These are phyloP conservation scores for Melinopterus prodromus DNA, from an alignment of 2,888 invertebrate genomes.

Conservation along the genomic window DNA sequence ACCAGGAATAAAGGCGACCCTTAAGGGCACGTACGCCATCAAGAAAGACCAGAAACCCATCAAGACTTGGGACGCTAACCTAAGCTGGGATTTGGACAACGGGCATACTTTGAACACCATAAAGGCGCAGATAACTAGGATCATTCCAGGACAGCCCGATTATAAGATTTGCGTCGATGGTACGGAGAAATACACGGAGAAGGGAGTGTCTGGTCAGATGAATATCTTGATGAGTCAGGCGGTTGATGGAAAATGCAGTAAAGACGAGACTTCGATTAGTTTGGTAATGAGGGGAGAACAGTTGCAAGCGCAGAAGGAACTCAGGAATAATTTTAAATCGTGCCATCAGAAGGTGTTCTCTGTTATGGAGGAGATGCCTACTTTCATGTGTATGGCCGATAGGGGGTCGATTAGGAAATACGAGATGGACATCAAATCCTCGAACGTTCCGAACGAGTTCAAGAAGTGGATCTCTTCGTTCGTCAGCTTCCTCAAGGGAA, in stretches of 20 bases:
- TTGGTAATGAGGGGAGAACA: slow-evolving; percentile 52
- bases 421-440: slow-evolving; percentile 49
- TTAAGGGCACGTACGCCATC: slow-evolving; percentile 51
- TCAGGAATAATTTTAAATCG: slow-evolving; percentile 44
- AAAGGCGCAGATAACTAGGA: slow-evolving; percentile 51
- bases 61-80: slow-evolving; percentile 54
- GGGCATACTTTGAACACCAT: slow-evolving; percentile 51
- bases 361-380: slow-evolving; percentile 44
- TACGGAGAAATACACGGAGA: slow-evolving; percentile 49
- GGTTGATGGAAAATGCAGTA: slow-evolving; percentile 52
- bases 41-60: slow-evolving; percentile 50
- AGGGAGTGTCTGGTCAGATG: slow-evolving; percentile 51
- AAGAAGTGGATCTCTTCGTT: slow-evolving; percentile 35
- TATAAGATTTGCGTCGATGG: slow-evolving; percentile 57
- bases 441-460: slow-evolving; percentile 49
- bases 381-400: slow-evolving; percentile 47
- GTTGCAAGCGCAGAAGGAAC: slow-evolving; percentile 54
- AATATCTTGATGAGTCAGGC: slow-evolving; percentile 52
- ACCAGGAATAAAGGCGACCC: slow-evolving; percentile 46
- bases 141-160: slow-evolving; percentile 52
- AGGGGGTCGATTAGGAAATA: slow-evolving; percentile 55
- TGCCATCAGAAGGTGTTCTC: slow-evolving; percentile 47
- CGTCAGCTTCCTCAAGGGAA: slow-evolving; percentile 40
- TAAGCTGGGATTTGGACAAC: slow-evolving; percentile 49
- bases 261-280: slow-evolving; percentile 51